Percentiles rank a stretch among this genome's conserved stretches.
Conservation (phyloP, 2,888 invertebrate species). For the Stenodera caucasica region DNA sequence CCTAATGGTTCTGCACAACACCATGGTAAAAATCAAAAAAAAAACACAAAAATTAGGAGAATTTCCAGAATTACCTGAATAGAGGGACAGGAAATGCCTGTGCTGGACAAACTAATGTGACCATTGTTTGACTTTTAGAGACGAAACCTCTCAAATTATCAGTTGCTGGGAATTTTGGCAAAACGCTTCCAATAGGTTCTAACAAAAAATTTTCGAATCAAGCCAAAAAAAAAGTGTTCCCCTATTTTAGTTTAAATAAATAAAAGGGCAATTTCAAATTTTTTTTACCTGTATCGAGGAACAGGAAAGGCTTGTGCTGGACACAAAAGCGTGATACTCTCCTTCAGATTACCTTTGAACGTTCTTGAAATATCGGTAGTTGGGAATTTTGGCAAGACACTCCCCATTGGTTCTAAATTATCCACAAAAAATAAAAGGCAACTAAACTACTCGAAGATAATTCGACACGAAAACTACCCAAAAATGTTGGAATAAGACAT, state of each 20-base stretch:
- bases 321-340: slow-evolving; percentile 59
- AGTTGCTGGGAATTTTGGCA: slow-evolving; percentile 55
- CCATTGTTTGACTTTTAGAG: slow-evolving; percentile 38
- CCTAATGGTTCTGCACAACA: slow-evolving; percentile 55
- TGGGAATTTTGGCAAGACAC: slow-evolving; percentile 63
- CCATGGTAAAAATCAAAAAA: background rate
- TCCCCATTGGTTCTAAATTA: slow-evolving; percentile 61
- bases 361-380: slow-evolving; percentile 60
- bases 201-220: slow-evolving; percentile 3
- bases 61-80: slow-evolving; percentile 41
- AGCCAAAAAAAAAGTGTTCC: background rate
- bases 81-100: slow-evolving; percentile 71
- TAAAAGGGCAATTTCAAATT: slow-evolving; percentile 9
- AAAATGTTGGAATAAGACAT: slow-evolving; percentile 28
- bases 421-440: slow-evolving; percentile 7
- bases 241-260: background rate
- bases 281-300: slow-evolving; percentile 57
- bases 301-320: slow-evolving; percentile 67
- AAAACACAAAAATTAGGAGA: slow-evolving; percentile 25
- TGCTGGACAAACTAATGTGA: slow-evolving; percentile 65
- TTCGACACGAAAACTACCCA: background rate
- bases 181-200: slow-evolving; percentile 58
- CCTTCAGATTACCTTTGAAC: slow-evolving; percentile 58
- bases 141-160: slow-evolving; percentile 47
- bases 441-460: background rate